Evolutionary conservation across 2,888 invertebrate species (phyloP), one percentile per base, ranked within the genome.

Genomic region (Archips xylosteana): DNA sequence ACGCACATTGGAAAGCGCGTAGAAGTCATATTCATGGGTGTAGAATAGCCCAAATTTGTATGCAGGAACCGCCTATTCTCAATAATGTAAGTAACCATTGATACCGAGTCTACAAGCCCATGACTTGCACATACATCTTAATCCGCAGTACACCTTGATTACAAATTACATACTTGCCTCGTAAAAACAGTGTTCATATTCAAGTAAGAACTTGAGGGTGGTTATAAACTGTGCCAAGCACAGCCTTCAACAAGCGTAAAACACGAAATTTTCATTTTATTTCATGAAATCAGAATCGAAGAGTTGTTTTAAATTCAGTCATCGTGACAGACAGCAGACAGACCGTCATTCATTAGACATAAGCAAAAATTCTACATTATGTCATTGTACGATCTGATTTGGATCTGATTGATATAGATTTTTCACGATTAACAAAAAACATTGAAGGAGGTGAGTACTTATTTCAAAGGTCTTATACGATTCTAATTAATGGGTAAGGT

Each of bases 211-310:
- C 13, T 60, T 36, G 36, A 36, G 36, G 36, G n/a, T n/a, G 61
- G 13, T n/a, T 36, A 39, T 15, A n/a, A 39, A 39, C 34, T 42
- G 60, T 36, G 60, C 36, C 39, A n/a, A 15, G 39, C 39, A n/a
- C 39, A 39, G 42, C 39, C 15, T 15, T 42, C 10, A 15, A 15
- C 36, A 13, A 3, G 3, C 3, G n/a, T 2, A 57, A 10, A 15
- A 61, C 39, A 42, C 61, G 42, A 39, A 61, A 61, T 39, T 61
- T 61, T 39, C 39, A 61, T 61, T 61, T 61, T 61, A 39, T 39
- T 42, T 39, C 10, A 61, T 8, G 12, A 42, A 61, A 61, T 57
- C 57, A 61, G 3, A 42, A 61, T 61, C 39, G 39, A 61, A 39
- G 61, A 61, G 15, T 61, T 61, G 42, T 61, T 61, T 61, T 42